These are phyloP conservation scores for Coranthus polyacanthus DNA, from an alignment of 2,797 vertebrate species.

Conservation along the genomic window DNA sequence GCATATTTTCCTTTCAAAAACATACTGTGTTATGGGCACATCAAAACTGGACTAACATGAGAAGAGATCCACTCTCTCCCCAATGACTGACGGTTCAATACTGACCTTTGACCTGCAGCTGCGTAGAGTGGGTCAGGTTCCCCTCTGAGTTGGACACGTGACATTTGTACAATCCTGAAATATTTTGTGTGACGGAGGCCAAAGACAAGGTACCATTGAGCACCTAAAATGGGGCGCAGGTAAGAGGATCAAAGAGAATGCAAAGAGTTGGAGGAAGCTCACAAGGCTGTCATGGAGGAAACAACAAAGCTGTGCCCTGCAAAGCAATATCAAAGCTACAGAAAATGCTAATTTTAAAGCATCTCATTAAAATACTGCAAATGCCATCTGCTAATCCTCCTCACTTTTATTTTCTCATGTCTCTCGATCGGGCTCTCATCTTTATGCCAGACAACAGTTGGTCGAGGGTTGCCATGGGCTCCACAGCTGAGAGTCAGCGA, in stretches of 20 bases:
- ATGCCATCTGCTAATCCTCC: slow-evolving; percentile 54
- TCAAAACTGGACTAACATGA: not conserved
- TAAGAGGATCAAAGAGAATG: slow-evolving; percentile 38
- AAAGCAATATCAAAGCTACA: slow-evolving; percentile 44
- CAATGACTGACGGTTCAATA: slow-evolving; percentile 37
- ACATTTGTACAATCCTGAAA: slow-evolving; percentile 92
- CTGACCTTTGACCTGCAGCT: slow-evolving; percentile 95
- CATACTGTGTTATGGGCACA: slow-evolving; percentile 2
- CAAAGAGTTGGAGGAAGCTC: no score
- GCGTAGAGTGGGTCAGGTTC: slow-evolving; percentile 89
- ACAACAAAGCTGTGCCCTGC: slow-evolving; percentile 45
- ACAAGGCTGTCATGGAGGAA: slow-evolving; percentile 10
- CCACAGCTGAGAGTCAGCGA: slow-evolving; percentile 89
- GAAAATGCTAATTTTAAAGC: slow-evolving; percentile 45
- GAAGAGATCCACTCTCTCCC: slow-evolving; percentile 16
- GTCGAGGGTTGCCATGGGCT: slow-evolving; percentile 92
- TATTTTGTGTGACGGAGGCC: slow-evolving; percentile 84
- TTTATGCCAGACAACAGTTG: slow-evolving; percentile 91
- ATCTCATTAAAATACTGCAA: slow-evolving; percentile 49
- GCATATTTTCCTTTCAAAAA: slow-evolving; percentile 4
- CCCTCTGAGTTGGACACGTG: slow-evolving; percentile 94
- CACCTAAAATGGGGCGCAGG: slow-evolving; percentile 80
- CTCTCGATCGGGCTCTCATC: slow-evolving; percentile 84
- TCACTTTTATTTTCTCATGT: slow-evolving; percentile 88
- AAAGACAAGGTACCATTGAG: slow-evolving; percentile 92